Evolutionary conservation across 2,797 vertebrate species (phyloP).

Genomic region (Notamacropus eugenii): DNA sequence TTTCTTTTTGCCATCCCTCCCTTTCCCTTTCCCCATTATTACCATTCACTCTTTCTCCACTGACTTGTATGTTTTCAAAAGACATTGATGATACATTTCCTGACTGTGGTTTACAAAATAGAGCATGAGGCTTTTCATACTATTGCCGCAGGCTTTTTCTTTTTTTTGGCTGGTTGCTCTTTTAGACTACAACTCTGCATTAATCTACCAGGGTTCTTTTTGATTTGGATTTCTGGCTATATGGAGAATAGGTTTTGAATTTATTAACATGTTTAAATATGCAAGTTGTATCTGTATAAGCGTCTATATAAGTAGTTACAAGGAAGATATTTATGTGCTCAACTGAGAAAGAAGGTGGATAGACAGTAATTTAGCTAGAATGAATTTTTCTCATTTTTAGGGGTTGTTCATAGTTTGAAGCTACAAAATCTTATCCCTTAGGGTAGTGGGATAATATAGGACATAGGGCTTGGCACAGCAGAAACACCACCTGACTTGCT

Average conservation of each 20-base stretch:
- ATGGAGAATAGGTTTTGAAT: background rate
- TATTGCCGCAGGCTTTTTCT: background rate
- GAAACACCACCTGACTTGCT: background rate
- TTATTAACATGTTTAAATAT: background rate
- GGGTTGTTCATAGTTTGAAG: background rate
- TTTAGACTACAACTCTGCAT: background rate
- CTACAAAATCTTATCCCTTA: background rate
- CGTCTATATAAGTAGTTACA: background rate
- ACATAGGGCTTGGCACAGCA: background rate
- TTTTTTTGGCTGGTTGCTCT: background rate
- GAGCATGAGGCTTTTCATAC: background rate
- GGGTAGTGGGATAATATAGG: background rate
- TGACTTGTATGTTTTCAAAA: background rate
- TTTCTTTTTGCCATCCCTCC: background rate
- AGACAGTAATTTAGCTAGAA: background rate
- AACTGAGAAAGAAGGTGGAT: background rate
- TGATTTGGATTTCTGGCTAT: slow-evolving; percentile 14
- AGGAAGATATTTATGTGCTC: background rate
- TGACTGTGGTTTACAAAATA: background rate
- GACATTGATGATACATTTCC: background rate
- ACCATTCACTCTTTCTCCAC: background rate
- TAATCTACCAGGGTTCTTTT: background rate
- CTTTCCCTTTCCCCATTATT: background rate
- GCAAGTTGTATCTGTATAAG: background rate
- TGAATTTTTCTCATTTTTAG: background rate